These are phyloP conservation scores for Thalassophryne amazonica DNA, from an alignment of 2,797 vertebrate species.

Conservation along the genomic window DNA sequence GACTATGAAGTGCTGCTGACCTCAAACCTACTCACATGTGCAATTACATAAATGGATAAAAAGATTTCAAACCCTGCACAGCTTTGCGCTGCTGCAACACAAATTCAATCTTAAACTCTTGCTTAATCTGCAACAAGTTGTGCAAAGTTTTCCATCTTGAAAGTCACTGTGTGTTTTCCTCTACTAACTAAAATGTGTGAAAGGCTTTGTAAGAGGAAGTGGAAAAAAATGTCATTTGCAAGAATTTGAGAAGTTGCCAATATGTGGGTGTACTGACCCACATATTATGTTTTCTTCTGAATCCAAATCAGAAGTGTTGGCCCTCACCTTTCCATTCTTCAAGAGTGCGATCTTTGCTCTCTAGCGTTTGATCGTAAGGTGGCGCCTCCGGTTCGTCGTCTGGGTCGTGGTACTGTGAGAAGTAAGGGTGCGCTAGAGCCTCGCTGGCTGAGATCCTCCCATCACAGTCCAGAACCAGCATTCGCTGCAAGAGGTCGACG, in stretches of 20 bases:
- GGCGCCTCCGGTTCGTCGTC: slow-evolving; percentile 93
- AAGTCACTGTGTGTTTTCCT: neutral
- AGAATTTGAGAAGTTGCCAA: too few species aligned
- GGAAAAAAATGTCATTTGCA: too few species aligned
- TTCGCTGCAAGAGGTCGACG: slow-evolving; percentile 91
- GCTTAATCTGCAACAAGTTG: neutral
- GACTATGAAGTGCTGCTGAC: too few species aligned
- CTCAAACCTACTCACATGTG: neutral
- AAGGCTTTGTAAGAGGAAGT: neutral
- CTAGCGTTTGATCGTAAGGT: slow-evolving; percentile 90
- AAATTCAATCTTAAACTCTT: neutral
- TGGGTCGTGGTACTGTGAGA: slow-evolving; percentile 95
- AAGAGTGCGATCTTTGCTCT: slow-evolving; percentile 90
- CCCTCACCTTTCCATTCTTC: slow-evolving; percentile 98
- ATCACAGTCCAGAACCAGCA: slow-evolving; percentile 96
- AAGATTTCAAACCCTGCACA: neutral
- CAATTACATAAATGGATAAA: neutral
- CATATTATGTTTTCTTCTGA: too few species aligned
- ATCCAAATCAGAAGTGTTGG: too few species aligned
- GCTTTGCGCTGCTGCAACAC: neutral
- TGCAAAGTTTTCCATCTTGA: neutral
- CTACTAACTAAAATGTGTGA: neutral
- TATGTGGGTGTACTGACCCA: too few species aligned
- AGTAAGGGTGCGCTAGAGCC: slow-evolving; percentile 92
- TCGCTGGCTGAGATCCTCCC: slow-evolving; percentile 90